Evolutionary conservation across 1,140 invertebrate genomes (phyloP).

Genomic region (Dreissena polymorpha): DNA sequence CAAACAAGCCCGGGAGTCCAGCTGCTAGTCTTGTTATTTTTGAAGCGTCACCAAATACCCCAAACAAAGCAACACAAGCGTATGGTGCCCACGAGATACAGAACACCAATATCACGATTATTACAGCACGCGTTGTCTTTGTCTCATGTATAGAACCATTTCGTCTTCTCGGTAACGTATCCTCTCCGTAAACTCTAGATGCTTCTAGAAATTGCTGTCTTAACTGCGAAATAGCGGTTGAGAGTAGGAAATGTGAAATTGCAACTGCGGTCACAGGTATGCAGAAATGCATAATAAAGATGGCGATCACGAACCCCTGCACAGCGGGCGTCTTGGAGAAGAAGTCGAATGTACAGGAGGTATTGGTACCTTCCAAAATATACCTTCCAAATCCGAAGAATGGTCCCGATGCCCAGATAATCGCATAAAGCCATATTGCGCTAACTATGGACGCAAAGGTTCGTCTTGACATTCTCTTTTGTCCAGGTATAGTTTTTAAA

Average conservation of each 20-base stretch:
- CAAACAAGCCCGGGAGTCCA: conserved; percentile 21
- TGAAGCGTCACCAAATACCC: background rate
- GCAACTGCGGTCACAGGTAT: background rate
- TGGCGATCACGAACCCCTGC: conserved; percentile 4
- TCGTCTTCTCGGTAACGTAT: background rate
- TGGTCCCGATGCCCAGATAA: background rate
- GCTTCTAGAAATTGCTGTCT: background rate
- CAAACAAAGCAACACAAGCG: conserved; percentile 11
- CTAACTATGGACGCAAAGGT: background rate
- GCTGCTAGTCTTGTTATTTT: conserved; percentile 10
- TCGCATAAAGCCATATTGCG: conserved; percentile 4
- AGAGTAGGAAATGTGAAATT: conserved; percentile 11
- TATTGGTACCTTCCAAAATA: conserved; percentile 30
- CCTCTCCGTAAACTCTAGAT: conserved; percentile 16
- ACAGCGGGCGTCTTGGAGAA: background rate
- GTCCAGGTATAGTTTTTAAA: conserved; percentile 8
- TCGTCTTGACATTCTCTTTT: background rate
- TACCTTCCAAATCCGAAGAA: conserved; percentile 28
- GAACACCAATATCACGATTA: conserved; percentile 14
- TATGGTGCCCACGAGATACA: conserved; percentile 22
- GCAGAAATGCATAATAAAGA: conserved; percentile 29
- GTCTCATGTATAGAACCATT: conserved; percentile 1
- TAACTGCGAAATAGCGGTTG: background rate
- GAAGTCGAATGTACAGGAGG: conserved; percentile 35
- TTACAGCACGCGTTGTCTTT: conserved; percentile 1